These are phyloP conservation scores for Dryadula phaetusa DNA, from an alignment of 2,888 invertebrate species.

Conservation along the genomic window DNA sequence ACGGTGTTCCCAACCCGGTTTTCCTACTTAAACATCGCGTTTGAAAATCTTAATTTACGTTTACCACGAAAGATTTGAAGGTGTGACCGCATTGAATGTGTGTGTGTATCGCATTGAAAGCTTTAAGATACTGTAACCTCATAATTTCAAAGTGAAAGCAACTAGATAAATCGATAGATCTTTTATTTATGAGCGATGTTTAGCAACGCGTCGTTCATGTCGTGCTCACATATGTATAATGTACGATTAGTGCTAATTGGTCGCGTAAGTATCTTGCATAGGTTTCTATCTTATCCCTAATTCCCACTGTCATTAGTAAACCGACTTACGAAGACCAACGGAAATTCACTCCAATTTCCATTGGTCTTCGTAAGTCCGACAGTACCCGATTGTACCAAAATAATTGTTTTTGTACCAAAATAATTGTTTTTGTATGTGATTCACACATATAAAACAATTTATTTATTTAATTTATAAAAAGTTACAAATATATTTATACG, in stretches of 20 bases:
- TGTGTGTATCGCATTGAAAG: conserved; percentile 23
- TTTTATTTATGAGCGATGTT: conserved; percentile 44
- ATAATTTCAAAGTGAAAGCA: conserved; percentile 65
- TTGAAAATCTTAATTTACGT: conserved; percentile 28
- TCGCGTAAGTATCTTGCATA: conserved; percentile 31
- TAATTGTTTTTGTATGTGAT: background rate
- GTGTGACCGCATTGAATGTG: conserved; percentile 28
- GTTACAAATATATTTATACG: too few species aligned
- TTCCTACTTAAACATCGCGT: conserved; percentile 28
- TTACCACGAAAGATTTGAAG: conserved; percentile 22
- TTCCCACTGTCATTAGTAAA: conserved; percentile 49
- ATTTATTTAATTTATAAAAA: too few species aligned
- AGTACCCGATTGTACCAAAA: background rate
- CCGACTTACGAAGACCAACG: too few species aligned
- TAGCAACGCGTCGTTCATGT: conserved; percentile 34
- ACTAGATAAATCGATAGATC: conserved; percentile 51
- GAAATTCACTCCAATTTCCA: conserved; percentile 47
- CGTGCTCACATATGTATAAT: conserved; percentile 26
- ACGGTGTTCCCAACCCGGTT: conserved; percentile 64
- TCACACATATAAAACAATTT: too few species aligned
- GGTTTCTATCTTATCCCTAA: conserved; percentile 49
- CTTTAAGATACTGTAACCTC: conserved; percentile 52
- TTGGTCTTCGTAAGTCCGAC: conserved; percentile 25
- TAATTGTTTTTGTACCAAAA: background rate
- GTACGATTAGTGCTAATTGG: conserved; percentile 42